Evolutionary conservation across 2,797 vertebrate genomes (phyloP).

Genomic region (Channa striata): DNA sequence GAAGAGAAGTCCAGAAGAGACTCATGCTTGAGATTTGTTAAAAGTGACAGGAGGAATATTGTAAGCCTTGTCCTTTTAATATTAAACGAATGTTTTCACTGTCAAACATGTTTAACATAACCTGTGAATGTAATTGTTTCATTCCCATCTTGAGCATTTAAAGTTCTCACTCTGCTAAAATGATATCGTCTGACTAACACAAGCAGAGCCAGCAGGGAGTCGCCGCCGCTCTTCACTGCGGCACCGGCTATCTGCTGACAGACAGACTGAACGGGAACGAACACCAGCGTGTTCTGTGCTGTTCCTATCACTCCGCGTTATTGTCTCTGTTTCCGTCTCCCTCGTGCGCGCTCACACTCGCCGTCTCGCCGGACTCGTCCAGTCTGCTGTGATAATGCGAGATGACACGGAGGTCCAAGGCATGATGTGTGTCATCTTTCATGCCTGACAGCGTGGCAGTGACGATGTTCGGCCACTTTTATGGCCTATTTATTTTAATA

Average conservation of each 20-base stretch:
- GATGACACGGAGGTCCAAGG: constrained; percentile 70
- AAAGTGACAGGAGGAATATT: no score
- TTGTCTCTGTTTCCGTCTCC: constrained; percentile 52
- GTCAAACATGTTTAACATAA: constrained; percentile 3
- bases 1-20: no score
- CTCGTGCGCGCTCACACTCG: constrained; percentile 27
- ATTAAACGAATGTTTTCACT: no score
- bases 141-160: constrained; percentile 22
- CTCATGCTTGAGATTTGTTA: no score
- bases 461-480: constrained; percentile 65
- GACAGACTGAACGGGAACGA: constrained; percentile 65
- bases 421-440: constrained; percentile 77
- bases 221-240: constrained; percentile 34
- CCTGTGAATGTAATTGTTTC: neutral
- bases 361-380: constrained; percentile 53
- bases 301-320: constrained; percentile 69
- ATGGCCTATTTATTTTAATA: constrained; percentile 50
- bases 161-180: constrained; percentile 25
- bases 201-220: constrained; percentile 48
- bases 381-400: constrained; percentile 72
- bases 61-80: no score
- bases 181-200: constrained; percentile 42
- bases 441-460: constrained; percentile 59
- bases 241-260: constrained; percentile 53
- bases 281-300: constrained; percentile 67